Conservation (phyloP, 2,113 vertebrate species). For the Microcebus tavaratra region DNA sequence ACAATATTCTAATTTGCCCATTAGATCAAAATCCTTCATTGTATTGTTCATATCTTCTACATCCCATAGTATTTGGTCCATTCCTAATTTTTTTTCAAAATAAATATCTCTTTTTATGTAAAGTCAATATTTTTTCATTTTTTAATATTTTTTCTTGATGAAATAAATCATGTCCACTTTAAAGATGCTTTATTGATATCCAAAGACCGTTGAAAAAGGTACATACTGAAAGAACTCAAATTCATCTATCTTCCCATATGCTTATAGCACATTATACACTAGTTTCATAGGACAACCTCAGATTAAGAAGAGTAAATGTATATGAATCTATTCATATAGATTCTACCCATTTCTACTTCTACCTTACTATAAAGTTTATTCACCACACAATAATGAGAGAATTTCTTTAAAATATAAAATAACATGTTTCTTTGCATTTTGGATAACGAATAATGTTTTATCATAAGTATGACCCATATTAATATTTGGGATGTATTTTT, state of each 20-base stretch:
- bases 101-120: background rate
- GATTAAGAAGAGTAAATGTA: background rate
- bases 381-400: background rate
- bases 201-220: background rate
- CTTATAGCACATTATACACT: background rate
- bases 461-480: background rate
- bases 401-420: background rate
- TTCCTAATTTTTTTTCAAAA: background rate
- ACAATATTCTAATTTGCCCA: background rate
- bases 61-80: background rate
- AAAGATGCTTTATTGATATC: background rate
- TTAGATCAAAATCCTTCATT: background rate
- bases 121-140: background rate
- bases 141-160: background rate
- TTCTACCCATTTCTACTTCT: background rate
- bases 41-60: background rate
- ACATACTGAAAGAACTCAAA: background rate
- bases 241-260: background rate
- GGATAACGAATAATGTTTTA: background rate
- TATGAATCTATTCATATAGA: background rate
- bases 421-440: background rate
- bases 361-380: background rate
- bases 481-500: background rate
- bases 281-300: background rate
- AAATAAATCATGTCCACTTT: background rate